A percentile compares a stretch with the other conserved stretches of the same genome.
These are phyloP conservation scores for Oryctes rhinoceros DNA, from an alignment of 1,140 invertebrate species.

Conservation along the genomic window DNA sequence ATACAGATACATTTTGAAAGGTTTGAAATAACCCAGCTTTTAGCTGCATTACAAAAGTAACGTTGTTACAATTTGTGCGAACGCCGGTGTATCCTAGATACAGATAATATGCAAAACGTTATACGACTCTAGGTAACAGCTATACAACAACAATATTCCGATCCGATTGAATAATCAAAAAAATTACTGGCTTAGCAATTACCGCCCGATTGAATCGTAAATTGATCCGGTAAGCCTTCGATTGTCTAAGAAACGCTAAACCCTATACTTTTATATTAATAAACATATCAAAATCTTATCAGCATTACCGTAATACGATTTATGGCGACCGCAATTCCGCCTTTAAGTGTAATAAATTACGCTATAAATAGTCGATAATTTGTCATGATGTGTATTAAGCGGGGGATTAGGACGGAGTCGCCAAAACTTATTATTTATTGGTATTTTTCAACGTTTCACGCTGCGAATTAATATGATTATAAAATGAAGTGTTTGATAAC, in stretches of 20 bases:
- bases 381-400: conserved; percentile 18
- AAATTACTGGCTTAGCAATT: not conserved
- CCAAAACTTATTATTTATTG: conserved; percentile 15
- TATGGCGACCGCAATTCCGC: not conserved
- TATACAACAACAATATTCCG: not conserved
- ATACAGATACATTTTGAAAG: too few relatives aligned
- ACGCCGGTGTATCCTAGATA: too few relatives aligned
- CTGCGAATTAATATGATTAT: too few relatives aligned
- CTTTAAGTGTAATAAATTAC: conserved; percentile 6
- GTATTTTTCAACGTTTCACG: not conserved
- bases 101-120: too few relatives aligned
- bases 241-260: conserved; percentile 18
- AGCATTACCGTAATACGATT: conserved; percentile 18
- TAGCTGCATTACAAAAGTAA: too few relatives aligned
- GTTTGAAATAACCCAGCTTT: too few relatives aligned
- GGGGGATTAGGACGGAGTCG: not conserved
- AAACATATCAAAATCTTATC: conserved; percentile 11
- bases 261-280: conserved; percentile 14
- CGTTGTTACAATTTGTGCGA: too few relatives aligned
- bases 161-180: conserved; percentile 14
- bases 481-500: too few relatives aligned
- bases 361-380: conserved; percentile 7
- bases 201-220: conserved; percentile 8
- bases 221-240: not conserved
- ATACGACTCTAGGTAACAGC: too few relatives aligned